These are phyloP conservation scores for Diorhabda carinulata DNA, from an alignment of 1,140 invertebrate species.

Conservation along the genomic window DNA sequence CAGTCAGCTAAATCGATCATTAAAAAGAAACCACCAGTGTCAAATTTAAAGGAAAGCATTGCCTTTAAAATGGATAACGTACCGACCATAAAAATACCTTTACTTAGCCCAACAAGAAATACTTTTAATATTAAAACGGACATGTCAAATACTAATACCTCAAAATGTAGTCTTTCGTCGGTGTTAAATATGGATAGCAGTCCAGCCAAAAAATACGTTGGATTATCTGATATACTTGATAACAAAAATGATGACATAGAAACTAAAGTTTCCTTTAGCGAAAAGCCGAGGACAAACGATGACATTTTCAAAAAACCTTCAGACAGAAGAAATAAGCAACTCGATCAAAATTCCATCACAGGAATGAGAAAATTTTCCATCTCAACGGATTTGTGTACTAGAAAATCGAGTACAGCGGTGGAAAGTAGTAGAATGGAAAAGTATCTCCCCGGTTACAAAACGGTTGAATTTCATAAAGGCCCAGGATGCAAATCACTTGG, in stretches of 20 bases:
- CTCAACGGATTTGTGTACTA: conserved; percentile 4
- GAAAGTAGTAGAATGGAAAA: conserved; percentile 6
- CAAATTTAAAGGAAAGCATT: not conserved
- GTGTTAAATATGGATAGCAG: not conserved
- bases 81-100: not conserved
- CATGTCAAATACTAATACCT: not conserved
- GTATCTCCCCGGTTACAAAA: conserved; percentile 18
- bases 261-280: conserved; percentile 28
- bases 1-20: not conserved
- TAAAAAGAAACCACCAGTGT: conserved; percentile 24
- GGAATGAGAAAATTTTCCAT: conserved; percentile 42
- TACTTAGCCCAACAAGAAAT: conserved; percentile 3
- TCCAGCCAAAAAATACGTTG: conserved; percentile 16
- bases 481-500: conserved; percentile 68
- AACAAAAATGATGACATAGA: conserved; percentile 21
- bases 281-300: conserved; percentile 16
- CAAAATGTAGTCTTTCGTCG: conserved; percentile 3
- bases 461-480: conserved; percentile 65
- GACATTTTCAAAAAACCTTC: conserved; percentile 19
- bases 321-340: not conserved
- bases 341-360: conserved; percentile 8
- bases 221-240: conserved; percentile 22
- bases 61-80: not conserved
- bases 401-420: not conserved
- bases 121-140: not conserved